phyloP scores from a whole-genome alignment of 2,888 invertebrate genomes.

The Xanthorhoe spadicearia region DNA sequence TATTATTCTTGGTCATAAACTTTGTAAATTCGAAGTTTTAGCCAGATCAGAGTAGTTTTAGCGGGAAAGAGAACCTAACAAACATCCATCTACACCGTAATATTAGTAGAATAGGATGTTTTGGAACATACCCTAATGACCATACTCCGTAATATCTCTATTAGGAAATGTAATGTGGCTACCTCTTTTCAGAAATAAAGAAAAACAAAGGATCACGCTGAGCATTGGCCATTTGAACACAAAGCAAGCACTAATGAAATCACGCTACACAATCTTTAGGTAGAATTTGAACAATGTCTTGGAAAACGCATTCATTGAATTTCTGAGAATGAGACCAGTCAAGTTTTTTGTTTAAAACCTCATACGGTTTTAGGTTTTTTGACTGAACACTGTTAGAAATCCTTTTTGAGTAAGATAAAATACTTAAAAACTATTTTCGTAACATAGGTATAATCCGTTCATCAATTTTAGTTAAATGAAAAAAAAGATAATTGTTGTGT shows the following conservation, averaged over 20 bases:
- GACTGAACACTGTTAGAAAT: neutral
- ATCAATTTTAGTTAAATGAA: too few species aligned
- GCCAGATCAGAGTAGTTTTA: too few species aligned
- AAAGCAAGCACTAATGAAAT: slow-evolving; percentile 54
- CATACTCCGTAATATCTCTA: neutral
- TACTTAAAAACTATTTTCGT: neutral
- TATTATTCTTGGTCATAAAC: too few species aligned
- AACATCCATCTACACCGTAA: neutral
- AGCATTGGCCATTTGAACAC: slow-evolving; percentile 42
- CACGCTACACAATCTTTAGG: slow-evolving; percentile 73
- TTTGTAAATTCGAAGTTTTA: too few species aligned
- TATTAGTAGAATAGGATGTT: neutral
- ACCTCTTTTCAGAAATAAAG: slow-evolving; percentile 29
- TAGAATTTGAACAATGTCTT: slow-evolving; percentile 65
- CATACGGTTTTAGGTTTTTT: neutral
- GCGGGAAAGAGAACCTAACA: too few species aligned
- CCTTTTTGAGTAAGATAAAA: neutral
- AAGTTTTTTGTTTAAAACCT: slow-evolving; percentile 1
- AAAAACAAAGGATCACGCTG: slow-evolving; percentile 43
- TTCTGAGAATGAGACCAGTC: neutral
- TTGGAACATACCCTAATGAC: neutral
- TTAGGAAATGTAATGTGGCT: slow-evolving; percentile 16
- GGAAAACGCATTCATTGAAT: slow-evolving; percentile 34
- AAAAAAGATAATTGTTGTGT: too few species aligned
- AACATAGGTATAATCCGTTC: too few species aligned